phyloP scores from a whole-genome alignment of 1,140 invertebrate species.

The Drosophila biarmipes region DNA sequence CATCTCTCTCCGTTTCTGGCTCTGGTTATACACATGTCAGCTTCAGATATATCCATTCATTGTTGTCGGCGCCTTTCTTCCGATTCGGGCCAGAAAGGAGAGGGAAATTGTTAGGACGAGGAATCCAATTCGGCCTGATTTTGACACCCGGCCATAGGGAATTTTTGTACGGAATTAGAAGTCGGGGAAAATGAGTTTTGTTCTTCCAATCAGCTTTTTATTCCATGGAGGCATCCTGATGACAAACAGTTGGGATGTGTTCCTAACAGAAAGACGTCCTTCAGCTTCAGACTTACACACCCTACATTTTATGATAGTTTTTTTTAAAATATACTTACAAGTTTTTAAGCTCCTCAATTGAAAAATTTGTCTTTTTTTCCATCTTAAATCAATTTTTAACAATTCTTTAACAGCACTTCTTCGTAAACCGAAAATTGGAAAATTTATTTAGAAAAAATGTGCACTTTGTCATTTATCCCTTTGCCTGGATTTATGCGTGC shows the following conservation, averaged over 20 bases:
- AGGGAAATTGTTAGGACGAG: neutral
- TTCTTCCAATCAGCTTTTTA: constrained; percentile 18
- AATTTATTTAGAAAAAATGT: constrained; percentile 31
- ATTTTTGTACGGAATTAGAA: constrained; percentile 19
- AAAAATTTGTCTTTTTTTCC: neutral
- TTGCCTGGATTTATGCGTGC: constrained; percentile 20
- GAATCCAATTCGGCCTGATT: constrained; percentile 35
- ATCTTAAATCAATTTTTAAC: neutral
- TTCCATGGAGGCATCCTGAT: constrained; percentile 8
- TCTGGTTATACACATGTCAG: constrained; percentile 29
- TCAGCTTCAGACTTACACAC: no score
- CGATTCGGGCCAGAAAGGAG: neutral
- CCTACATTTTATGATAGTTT: no score
- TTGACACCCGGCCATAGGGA: constrained; percentile 43
- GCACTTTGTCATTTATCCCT: constrained; percentile 28
- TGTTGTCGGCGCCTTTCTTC: constrained; percentile 33
- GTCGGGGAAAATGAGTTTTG: constrained; percentile 35
- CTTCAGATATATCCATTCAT: constrained; percentile 38
- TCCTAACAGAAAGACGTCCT: neutral
- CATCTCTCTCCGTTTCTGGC: neutral
- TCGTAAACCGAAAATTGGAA: constrained; percentile 13
- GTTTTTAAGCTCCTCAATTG: neutral
- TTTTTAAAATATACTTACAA: no score
- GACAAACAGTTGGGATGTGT: constrained; percentile 9
- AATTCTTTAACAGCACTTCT: no score